Evolutionary conservation across 1,140 invertebrate genomes (phyloP).

Genomic region (Anoplophora glabripennis): DNA sequence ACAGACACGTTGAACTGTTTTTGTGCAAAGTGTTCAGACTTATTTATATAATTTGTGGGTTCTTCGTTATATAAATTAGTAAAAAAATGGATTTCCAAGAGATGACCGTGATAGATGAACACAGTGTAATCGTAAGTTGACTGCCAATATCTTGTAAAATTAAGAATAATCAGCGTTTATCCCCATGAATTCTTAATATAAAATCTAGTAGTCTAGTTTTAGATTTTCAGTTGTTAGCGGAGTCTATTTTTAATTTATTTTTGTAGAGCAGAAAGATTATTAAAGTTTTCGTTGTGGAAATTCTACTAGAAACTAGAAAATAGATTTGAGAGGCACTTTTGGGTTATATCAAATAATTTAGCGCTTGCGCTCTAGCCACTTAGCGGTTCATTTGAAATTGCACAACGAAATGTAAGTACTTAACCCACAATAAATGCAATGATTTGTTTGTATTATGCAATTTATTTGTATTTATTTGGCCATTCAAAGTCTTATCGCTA

Average conservation of each 20-base stretch:
- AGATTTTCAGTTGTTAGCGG: too few relatives aligned
- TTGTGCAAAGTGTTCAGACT: slow-evolving; percentile 7
- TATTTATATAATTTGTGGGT: slow-evolving; percentile 7
- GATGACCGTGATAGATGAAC: slow-evolving; percentile 45
- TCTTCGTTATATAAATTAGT: background rate
- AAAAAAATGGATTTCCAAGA: slow-evolving; percentile 45
- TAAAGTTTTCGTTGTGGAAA: too few relatives aligned
- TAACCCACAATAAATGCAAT: background rate
- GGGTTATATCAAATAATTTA: background rate
- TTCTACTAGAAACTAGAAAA: background rate
- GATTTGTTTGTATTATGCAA: too few relatives aligned
- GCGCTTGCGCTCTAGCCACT: background rate
- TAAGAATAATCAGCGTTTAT: background rate
- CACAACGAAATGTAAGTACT: slow-evolving; percentile 1
- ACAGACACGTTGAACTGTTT: slow-evolving; percentile 32
- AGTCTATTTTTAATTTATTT: too few relatives aligned
- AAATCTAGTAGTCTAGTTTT: too few relatives aligned
- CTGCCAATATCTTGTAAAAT: slow-evolving; percentile 24
- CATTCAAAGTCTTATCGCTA: too few relatives aligned
- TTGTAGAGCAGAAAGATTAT: too few relatives aligned
- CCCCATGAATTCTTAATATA: too few relatives aligned
- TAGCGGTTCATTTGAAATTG: background rate
- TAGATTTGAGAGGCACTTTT: slow-evolving; percentile 12
- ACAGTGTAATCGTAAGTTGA: slow-evolving; percentile 39
- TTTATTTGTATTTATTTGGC: too few relatives aligned